Conservation (phyloP, 1,140 invertebrate genomes). For the Heterodera schachtii region DNA sequence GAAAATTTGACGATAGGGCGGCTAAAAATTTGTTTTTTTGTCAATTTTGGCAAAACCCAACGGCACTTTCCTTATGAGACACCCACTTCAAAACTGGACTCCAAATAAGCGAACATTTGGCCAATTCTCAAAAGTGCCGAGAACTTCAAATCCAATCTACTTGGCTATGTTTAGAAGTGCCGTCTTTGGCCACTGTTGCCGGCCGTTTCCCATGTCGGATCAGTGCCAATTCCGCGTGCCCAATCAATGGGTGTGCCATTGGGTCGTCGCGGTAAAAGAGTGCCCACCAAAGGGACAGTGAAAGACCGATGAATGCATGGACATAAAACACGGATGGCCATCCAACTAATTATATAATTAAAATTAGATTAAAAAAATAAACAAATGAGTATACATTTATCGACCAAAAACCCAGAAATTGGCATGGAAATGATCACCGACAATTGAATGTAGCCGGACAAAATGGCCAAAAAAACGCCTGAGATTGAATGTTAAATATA, state of each 20-base stretch:
- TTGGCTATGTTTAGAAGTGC: not conserved
- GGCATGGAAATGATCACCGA: conserved; percentile 23
- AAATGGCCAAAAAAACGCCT: conserved; percentile 14
- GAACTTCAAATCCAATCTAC: too few relatives aligned
- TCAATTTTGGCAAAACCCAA: too few relatives aligned
- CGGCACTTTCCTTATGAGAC: too few relatives aligned
- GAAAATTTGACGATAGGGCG: conserved; percentile 27
- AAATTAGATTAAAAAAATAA: not conserved
- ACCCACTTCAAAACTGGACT: too few relatives aligned
- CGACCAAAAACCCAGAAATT: conserved; percentile 13
- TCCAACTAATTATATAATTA: conserved; percentile 19
- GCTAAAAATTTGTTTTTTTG: not conserved
- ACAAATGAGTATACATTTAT: not conserved
- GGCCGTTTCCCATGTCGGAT: conserved; percentile 16
- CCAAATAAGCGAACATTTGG: not conserved
- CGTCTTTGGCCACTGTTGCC: not conserved
- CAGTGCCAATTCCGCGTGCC: conserved; percentile 5
- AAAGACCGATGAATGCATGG: conserved; percentile 15
- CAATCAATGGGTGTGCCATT: not conserved
- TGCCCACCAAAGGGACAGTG: conserved; percentile 19
- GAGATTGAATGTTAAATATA: not conserved
- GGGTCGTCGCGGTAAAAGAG: conserved; percentile 14
- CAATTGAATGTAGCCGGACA: conserved; percentile 29
- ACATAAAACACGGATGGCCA: conserved; percentile 27
- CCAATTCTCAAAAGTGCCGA: not conserved